Base-by-base conservation (phyloP, 2,888 invertebrate species). In the Leucoptera coffeella region DNA sequence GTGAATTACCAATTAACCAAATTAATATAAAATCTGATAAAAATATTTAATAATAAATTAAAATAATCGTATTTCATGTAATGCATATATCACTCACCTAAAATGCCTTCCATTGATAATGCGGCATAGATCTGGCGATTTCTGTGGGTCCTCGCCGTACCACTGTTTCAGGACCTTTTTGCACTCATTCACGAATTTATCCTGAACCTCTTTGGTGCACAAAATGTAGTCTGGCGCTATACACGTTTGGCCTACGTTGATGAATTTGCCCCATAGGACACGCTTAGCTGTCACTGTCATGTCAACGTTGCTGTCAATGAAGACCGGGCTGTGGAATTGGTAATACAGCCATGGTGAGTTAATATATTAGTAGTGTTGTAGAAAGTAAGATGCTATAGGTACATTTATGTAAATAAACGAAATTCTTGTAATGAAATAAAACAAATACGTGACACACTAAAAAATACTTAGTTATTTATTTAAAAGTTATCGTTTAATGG, bases 201-300 rank as follows among this genome's bases (percentile, higher is more conserved):
- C 77, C 58, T 93, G 82, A 1, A 87, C 73, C 11, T 14, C 27
- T 41, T 80, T 79, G 9, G 83, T 78, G 58, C 92, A 92, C 3
- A 97, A 65, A 11, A 97, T 46, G 48, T 95, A 97, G 62, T 97
- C 97, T 0, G 96, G 95, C 0, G 95, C 92, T 35, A 99, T 86
- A 59, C 97, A 97, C 0, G 94, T 95, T 65, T 99, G 96, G 0
- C 97, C 96, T 8, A 74, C 75, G 58, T 99, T 99, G 29, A 89
- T 76, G 40, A 82, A 81, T 65, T 96, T 97, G 6, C 96, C 97
- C 97, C 96, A 99, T 3, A 94, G 55, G 10, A 97, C 73, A 14
- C 99, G 77, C 44, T 81, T 86, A 0, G 81, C 80, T 1, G 91
- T 80, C 5, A 87, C 71, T 9, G 73, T 67, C 27, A 96, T 60